These are phyloP conservation scores for Anas bernieri DNA, from an alignment of 2,797 vertebrate species.

Conservation along the genomic window DNA sequence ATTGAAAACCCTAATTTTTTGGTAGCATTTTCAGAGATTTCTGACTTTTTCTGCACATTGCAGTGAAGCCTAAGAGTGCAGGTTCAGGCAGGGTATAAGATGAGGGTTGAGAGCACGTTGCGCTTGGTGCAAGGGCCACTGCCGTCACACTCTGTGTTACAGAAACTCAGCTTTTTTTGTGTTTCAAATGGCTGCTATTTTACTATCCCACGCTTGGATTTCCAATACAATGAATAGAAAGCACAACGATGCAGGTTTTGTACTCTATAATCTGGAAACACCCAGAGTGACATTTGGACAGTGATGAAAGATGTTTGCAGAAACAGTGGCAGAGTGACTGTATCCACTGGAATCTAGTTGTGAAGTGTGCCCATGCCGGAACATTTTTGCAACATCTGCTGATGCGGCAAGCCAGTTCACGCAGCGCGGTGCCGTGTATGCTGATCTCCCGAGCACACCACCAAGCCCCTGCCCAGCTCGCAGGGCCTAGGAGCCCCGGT, in stretches of 20 bases:
- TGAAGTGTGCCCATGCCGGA: fast-evolving
- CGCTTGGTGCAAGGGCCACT: fast-evolving
- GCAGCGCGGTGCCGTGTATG: fast-evolving
- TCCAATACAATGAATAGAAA: fast-evolving
- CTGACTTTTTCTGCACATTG: background rate
- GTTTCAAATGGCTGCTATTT: fast-evolving
- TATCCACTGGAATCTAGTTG: fast-evolving
- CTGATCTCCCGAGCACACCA: fast-evolving
- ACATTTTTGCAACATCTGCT: fast-evolving
- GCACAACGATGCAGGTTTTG: fast-evolving
- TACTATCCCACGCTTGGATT: fast-evolving
- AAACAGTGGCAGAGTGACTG: background rate
- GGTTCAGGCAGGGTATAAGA: background rate
- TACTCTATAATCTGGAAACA: fast-evolving
- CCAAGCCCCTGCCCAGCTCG: fast-evolving
- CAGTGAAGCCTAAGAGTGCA: background rate
- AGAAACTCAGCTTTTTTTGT: fast-evolving
- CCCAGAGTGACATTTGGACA: background rate
- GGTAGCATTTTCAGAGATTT: background rate
- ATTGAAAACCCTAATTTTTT: background rate
- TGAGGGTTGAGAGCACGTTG: fast-evolving
- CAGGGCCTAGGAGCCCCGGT: background rate
- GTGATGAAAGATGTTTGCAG: background rate
- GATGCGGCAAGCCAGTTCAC: too few species aligned
- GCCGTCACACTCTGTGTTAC: fast-evolving